Evolutionary conservation across 2,888 invertebrate genomes (phyloP), one percentile per base, ranked within the genome.

Genomic region (Morpho achilles): DNA sequence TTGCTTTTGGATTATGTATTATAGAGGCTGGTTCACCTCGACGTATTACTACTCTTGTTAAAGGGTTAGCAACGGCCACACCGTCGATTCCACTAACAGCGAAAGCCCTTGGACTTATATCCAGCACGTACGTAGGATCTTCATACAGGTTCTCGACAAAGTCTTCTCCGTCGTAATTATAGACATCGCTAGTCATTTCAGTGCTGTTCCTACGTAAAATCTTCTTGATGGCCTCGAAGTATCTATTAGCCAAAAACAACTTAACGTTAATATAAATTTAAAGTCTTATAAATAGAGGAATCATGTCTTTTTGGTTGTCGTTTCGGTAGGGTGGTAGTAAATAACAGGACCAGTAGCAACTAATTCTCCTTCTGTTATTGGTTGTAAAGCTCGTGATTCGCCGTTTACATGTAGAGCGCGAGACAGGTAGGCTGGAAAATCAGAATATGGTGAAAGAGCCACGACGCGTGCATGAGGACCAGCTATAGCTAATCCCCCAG

Each of bases 271-370:
- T 67, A 59, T 56, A 60, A 57, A 48, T 49, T 49, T 62, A 56
- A 58, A 69, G 67, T 67, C 61, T 66, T 72, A 62, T 67, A 56
- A 67, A 57, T 65, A 60, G 67, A 66, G 64, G 69, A 65, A 67
- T 75, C 75, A 77, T 70, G 71, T 75, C 71, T 75, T 40, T 52
- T 57, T 48, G 45, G 48, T 52, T 16, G 53, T 52, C 46, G 51
- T 71, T 67, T 81, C 75, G 64, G 79, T 76, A 70, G 87, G 83
- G 68, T 93, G 91, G 76, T 93, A 94, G 79, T 95, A 95, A 73
- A 95, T 92, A 61, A 94, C 92, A 52, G 95, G 95, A 50, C 95
- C 95, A 10, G 93, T 93, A 55, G 95, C 95, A 41, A 95, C 94
- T 58, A 95, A 76, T 83, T 92, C 93, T 62, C 94, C 95, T 74